Conservation (phyloP, 2,113 vertebrate species). For the Cephalophus harveyi region DNA sequence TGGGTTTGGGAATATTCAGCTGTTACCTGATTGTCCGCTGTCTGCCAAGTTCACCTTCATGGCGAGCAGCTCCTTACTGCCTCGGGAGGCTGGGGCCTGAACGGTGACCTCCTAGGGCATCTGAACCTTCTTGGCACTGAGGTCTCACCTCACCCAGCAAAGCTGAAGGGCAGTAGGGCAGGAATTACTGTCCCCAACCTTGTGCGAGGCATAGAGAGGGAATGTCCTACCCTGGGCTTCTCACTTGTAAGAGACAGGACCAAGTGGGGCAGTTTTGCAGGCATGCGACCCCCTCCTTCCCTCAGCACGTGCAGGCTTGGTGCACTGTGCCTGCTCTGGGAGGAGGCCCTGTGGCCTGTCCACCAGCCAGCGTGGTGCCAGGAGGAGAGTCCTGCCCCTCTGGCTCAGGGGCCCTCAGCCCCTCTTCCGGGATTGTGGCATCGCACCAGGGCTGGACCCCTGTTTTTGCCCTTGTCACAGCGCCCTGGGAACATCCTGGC, state of each 20-base stretch:
- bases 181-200: neutral
- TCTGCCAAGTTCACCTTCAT: neutral
- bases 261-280: neutral
- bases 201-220: neutral
- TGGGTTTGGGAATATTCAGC: neutral
- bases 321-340: neutral
- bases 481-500: neutral
- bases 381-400: neutral
- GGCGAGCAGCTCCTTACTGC: neutral
- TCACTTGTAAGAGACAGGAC: neutral
- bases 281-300: accelerated
- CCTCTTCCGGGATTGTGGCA: neutral
- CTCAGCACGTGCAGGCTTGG: neutral
- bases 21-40: neutral
- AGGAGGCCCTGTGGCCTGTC: neutral
- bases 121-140: neutral
- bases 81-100: neutral
- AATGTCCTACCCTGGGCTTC: neutral
- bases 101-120: neutral
- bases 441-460: neutral
- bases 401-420: neutral
- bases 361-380: neutral
- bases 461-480: neutral
- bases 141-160: neutral
- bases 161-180: neutral